Percentiles rank a stretch among this genome's conserved stretches.
phyloP scores from a whole-genome alignment of 2,113 vertebrate genomes.

The Pristiophorus japonicus region DNA sequence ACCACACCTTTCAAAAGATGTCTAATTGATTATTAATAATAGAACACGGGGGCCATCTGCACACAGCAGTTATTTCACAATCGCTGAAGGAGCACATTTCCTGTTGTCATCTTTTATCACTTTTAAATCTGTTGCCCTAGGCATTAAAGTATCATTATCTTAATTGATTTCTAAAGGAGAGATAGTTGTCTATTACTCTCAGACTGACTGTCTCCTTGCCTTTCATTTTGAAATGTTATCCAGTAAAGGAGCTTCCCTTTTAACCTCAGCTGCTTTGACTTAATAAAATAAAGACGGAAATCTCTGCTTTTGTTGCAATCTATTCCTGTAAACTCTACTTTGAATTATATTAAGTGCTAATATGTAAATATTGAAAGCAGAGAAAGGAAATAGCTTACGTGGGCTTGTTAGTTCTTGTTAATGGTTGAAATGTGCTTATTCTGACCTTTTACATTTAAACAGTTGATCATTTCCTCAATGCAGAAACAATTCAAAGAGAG shows the following conservation, averaged over 20 bases:
- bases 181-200: neutral
- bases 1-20: neutral
- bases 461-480: neutral
- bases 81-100: neutral
- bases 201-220: constrained; percentile 27
- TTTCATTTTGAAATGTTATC: neutral
- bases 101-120: neutral
- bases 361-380: neutral
- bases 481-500: neutral
- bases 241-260: neutral
- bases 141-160: neutral
- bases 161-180: neutral
- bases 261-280: neutral
- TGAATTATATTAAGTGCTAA: neutral
- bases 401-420: neutral
- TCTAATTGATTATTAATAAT: neutral
- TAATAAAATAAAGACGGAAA: neutral
- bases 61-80: neutral
- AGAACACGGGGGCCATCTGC: neutral
- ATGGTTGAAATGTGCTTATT: neutral
- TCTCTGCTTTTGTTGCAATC: neutral
- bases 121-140: neutral
- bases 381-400: neutral
- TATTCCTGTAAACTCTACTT: neutral
- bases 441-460: neutral